These are phyloP conservation scores for Zaprionus taronus DNA, from an alignment of 1,140 invertebrate genomes.

Conservation along the genomic window DNA sequence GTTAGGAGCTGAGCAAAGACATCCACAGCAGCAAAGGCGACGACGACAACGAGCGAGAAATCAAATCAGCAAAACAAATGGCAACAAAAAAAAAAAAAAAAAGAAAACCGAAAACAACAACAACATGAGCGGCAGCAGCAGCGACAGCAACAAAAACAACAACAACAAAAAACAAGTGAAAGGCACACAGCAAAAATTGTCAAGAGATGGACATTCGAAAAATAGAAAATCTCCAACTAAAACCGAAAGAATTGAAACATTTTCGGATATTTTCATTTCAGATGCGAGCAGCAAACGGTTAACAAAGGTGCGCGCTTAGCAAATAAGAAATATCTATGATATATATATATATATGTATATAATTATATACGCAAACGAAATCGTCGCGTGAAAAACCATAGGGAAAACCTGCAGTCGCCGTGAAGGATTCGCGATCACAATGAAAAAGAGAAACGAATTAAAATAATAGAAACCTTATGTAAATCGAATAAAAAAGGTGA, in stretches of 20 bases:
- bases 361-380: slow-evolving; percentile 40
- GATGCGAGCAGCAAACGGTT: slow-evolving; percentile 80
- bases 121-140: slow-evolving; percentile 4
- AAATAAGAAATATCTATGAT: slow-evolving; percentile 21
- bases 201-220: slow-evolving; percentile 82
- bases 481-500: slow-evolving; percentile 9
- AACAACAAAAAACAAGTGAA: slow-evolving; percentile 20
- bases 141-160: slow-evolving; percentile 39
- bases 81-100: slow-evolving; percentile 41
- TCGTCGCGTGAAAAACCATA: slow-evolving; percentile 29
- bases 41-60: slow-evolving; percentile 58
- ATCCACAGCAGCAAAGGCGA: slow-evolving; percentile 18
- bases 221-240: slow-evolving; percentile 83
- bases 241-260: slow-evolving; percentile 82
- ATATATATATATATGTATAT: slow-evolving; percentile 23
- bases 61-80: slow-evolving; percentile 79
- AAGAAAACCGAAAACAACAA: slow-evolving; percentile 18
- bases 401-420: slow-evolving; percentile 19
- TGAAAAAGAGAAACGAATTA: slow-evolving; percentile 28
- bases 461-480: neutral
- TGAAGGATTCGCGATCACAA: slow-evolving; percentile 26
- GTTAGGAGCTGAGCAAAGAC: slow-evolving; percentile 59
- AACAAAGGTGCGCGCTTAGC: slow-evolving; percentile 76
- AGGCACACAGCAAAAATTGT: slow-evolving; percentile 72
- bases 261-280: slow-evolving; percentile 82